phyloP scores from a whole-genome alignment of 1,140 invertebrate species.

The Tetramorium simillimum region DNA sequence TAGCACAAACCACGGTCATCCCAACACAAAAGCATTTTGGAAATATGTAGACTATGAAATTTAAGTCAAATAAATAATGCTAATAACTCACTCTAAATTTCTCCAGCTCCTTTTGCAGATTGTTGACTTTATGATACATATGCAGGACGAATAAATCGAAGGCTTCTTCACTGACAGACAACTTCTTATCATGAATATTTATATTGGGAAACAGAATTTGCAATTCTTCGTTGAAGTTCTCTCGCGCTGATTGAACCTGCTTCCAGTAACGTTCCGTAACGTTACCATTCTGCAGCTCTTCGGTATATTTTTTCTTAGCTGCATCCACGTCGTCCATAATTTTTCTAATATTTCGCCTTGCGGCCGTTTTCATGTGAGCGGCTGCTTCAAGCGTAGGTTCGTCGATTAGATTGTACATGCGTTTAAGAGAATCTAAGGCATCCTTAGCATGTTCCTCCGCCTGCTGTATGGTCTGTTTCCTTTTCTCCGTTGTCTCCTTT shows the following conservation, averaged over 20 bases:
- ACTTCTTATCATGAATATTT: constrained; percentile 88
- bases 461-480: constrained; percentile 83
- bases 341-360: constrained; percentile 87
- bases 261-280: constrained; percentile 91
- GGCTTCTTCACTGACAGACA: constrained; percentile 88
- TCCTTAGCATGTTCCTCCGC: constrained; percentile 84
- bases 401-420: constrained; percentile 81
- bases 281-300: constrained; percentile 85
- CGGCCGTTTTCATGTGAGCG: constrained; percentile 83
- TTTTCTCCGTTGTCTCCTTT: constrained; percentile 86
- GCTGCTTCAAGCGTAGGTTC: constrained; percentile 85
- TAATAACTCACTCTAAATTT: constrained; percentile 85
- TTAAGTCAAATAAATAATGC: constrained; percentile 5
- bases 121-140: constrained; percentile 88
- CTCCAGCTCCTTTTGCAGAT: constrained; percentile 90
- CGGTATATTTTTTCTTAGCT: constrained; percentile 87
- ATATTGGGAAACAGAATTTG: constrained; percentile 90
- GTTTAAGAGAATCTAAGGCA: constrained; percentile 76
- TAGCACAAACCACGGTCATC: too few species aligned
- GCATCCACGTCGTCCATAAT: constrained; percentile 87
- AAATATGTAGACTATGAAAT: not conserved
- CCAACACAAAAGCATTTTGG: not conserved
- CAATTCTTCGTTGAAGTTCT: constrained; percentile 90
- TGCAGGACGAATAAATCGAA: constrained; percentile 90
- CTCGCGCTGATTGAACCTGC: constrained; percentile 88